Evolutionary conservation across 2,888 invertebrate genomes (phyloP).

Genomic region (Cephus nigrinus): DNA sequence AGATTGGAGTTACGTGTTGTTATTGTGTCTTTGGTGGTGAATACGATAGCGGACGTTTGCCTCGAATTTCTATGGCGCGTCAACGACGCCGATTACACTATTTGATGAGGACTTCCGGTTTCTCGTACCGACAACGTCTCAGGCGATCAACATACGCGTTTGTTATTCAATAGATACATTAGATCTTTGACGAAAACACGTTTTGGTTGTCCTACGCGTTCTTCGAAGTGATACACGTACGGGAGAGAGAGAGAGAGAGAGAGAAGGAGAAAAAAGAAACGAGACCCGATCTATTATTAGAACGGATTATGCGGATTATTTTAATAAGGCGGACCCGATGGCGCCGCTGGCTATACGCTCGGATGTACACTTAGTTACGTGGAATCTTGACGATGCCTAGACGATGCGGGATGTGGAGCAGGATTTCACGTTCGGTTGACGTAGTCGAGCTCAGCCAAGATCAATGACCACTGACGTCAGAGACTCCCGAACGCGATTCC

Average conservation of each 20-base stretch:
- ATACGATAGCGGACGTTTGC: background rate
- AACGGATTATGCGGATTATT: conserved; percentile 1
- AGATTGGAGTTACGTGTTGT: background rate
- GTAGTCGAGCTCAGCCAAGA: conserved; percentile 25
- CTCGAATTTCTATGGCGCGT: background rate
- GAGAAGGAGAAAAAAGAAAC: background rate
- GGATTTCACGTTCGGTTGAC: conserved; percentile 1
- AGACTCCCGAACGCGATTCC: conserved; percentile 69
- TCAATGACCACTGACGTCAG: conserved; percentile 70
- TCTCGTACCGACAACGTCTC: background rate
- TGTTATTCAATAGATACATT: background rate
- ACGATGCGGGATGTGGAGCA: conserved; percentile 3
- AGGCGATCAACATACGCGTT: background rate
- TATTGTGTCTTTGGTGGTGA: background rate
- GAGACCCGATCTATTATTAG: background rate
- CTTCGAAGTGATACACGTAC: no score
- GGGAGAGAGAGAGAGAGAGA: no score
- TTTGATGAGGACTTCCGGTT: background rate
- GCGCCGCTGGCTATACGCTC: background rate
- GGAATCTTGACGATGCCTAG: background rate
- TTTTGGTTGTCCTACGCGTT: no score
- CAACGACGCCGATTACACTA: background rate
- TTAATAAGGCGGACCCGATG: conserved; percentile 3
- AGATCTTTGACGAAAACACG: background rate
- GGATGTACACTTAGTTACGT: background rate